Conservation (phyloP, 1,140 invertebrate species). For the Pseudobourletiella spinata region DNA sequence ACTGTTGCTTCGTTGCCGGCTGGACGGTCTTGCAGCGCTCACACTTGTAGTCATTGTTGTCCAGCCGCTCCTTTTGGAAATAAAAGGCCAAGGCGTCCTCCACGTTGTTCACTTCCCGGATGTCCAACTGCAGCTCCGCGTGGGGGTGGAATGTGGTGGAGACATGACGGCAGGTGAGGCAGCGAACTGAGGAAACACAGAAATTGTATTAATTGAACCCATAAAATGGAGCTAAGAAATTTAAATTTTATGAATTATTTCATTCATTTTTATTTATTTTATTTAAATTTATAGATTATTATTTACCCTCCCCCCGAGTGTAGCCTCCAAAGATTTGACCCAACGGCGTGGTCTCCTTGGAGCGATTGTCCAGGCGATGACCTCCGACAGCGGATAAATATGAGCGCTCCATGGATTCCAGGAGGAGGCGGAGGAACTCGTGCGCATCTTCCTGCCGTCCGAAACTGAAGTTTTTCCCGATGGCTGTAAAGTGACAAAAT, state of each 20-base stretch:
- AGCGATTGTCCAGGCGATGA: constrained; percentile 67
- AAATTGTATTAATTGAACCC: constrained; percentile 9
- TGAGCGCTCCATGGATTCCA: constrained; percentile 87
- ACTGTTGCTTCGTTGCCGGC: constrained; percentile 86
- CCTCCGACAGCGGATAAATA: constrained; percentile 62
- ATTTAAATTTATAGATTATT: not conserved
- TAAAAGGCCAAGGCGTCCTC: constrained; percentile 73
- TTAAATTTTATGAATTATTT: not conserved
- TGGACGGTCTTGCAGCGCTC: constrained; percentile 87
- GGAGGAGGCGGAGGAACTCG: constrained; percentile 84
- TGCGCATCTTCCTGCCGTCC: constrained; percentile 95
- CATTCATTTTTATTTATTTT: not conserved
- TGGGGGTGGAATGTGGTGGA: constrained; percentile 86
- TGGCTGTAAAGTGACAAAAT: constrained; percentile 44
- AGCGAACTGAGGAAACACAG: constrained; percentile 53
- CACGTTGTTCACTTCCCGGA: constrained; percentile 67
- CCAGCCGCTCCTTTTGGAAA: constrained; percentile 65
- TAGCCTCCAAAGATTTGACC: constrained; percentile 96
- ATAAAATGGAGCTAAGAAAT: not conserved
- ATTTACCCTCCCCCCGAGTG: constrained; percentile 68
- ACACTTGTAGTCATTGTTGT: constrained; percentile 81
- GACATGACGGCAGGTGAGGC: constrained; percentile 67
- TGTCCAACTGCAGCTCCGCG: constrained; percentile 84
- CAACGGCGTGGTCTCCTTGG: constrained; percentile 89
- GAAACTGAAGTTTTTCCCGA: constrained; percentile 80